Percentiles rank a stretch among this genome's conserved stretches.
Conservation (phyloP, 2,113 vertebrate species). For the Halcyon senegalensis region DNA sequence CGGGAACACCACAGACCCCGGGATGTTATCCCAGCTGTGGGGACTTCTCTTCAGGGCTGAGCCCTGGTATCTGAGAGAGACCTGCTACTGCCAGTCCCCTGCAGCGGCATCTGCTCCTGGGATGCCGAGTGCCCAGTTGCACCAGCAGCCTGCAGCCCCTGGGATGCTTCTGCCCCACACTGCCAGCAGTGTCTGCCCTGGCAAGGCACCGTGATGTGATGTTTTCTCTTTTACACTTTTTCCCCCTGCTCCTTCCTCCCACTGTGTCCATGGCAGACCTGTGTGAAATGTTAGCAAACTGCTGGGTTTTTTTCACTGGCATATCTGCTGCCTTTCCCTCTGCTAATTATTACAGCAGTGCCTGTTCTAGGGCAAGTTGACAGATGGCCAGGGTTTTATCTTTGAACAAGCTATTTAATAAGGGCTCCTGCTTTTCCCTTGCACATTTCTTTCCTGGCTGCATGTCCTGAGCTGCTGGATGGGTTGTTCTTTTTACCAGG, state of each 20-base stretch:
- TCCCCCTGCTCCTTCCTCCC: background rate
- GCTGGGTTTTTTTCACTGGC: background rate
- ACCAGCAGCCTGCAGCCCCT: background rate
- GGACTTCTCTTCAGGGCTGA: background rate
- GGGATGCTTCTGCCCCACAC: background rate
- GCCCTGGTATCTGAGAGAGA: background rate
- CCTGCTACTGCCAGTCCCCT: fast-evolving
- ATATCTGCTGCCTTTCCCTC: background rate
- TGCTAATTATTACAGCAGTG: slow-evolving; percentile 16
- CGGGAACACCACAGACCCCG: fast-evolving
- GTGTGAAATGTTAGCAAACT: background rate
- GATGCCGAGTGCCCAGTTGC: background rate
- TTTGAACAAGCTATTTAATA: slow-evolving; percentile 56
- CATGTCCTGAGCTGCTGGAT: background rate
- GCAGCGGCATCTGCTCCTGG: background rate
- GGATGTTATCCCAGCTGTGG: background rate
- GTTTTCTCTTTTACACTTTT: background rate
- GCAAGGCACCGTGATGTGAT: fast-evolving
- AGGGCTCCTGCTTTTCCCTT: slow-evolving; percentile 1
- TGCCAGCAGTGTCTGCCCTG: background rate
- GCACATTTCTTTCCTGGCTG: slow-evolving; percentile 5
- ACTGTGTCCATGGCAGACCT: background rate
- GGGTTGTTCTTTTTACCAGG: background rate
- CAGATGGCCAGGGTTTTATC: slow-evolving; percentile 55
- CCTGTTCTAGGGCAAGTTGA: background rate